These are phyloP conservation scores for Channa maculata DNA, from an alignment of 2,113 vertebrate genomes.

Conservation along the genomic window DNA sequence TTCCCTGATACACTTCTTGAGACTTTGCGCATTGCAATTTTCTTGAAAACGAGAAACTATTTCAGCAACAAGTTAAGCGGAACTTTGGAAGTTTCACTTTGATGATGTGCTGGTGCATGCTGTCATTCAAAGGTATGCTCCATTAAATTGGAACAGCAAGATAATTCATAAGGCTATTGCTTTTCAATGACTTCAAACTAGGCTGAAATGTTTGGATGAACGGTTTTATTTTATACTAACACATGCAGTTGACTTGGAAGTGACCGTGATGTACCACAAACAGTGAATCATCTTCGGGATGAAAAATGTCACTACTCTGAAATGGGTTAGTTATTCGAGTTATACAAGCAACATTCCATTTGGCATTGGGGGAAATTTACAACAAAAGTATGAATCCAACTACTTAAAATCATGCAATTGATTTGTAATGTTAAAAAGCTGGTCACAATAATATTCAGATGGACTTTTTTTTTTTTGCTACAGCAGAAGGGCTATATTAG, in stretches of 20 bases:
- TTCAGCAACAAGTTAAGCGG: constrained; percentile 83
- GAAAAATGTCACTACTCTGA: constrained; percentile 55
- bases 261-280: constrained; percentile 69
- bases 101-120: constrained; percentile 75
- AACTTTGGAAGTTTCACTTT: constrained; percentile 84
- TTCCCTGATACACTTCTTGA: constrained; percentile 81
- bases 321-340: constrained; percentile 65
- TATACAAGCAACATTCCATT: constrained; percentile 69
- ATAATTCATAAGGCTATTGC: constrained; percentile 77
- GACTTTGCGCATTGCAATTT: constrained; percentile 81
- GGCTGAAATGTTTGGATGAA: constrained; percentile 67
- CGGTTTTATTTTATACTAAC: constrained; percentile 64
- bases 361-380: constrained; percentile 68
- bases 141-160: constrained; percentile 80
- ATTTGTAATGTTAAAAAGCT: constrained; percentile 83
- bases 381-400: constrained; percentile 76
- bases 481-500: constrained; percentile 74
- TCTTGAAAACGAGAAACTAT: constrained; percentile 80
- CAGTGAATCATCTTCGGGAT: constrained; percentile 54
- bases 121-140: constrained; percentile 80
- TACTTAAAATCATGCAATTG: constrained; percentile 81
- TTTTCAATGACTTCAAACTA: constrained; percentile 76
- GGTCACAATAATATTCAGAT: constrained; percentile 83
- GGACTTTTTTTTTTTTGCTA: constrained; percentile 64
- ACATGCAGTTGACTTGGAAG: constrained; percentile 67